Base-by-base conservation (phyloP, 2,888 invertebrate genomes). In the Odontomyia ornata region DNA sequence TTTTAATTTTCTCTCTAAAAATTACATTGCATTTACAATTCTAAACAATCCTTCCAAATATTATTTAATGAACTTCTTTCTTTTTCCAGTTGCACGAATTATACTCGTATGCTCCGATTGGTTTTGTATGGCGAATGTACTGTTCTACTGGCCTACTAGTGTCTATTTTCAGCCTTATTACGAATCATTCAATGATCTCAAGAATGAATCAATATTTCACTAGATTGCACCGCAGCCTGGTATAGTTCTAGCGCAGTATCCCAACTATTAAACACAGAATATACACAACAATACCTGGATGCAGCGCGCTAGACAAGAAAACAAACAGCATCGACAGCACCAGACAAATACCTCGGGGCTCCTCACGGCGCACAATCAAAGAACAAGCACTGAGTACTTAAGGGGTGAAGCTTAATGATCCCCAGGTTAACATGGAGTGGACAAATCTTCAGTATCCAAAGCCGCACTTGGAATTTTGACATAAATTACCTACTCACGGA, bases 401-500 rank as follows among this genome's bases (percentile, higher is more conserved):
- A 67, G 67, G 67, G 43, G 67, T 69, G 18, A 69, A 69, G 69
- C 46, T 69, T 69, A 69, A 25, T 46, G 69, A 67, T 67, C 15
- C 21, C 46, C 67, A 69, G 25, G 47, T 69, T 43, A 25, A 3
- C 47, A 25, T 25, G 43, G 47, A 69, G 69, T 2, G 25, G 25
- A 69, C 67, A 36, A 67, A 21, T 46, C 67, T 43, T 36, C 36
- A 67, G 11, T 21, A 30, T 21, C 23, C 21, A 46, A 65, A 69
- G 46, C 69, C 69, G 69, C 46, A 69, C 69, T 5, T n/a, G n/a
- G n/a, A n/a, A n/a, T n/a, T n/a, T n/a, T n/a, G n/a, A n/a, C n/a
- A n/a, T n/a, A n/a, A n/a, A n/a, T n/a, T n/a, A n/a, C n/a, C n/a
- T n/a, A n/a, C n/a, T n/a, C n/a, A n/a, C n/a, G n/a, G n/a, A n/a